A percentile compares a stretch with the other conserved stretches of the same genome.
Evolutionary conservation across 2,888 invertebrate genomes (phyloP).

Genomic region (Drosophila neonasuta): DNA sequence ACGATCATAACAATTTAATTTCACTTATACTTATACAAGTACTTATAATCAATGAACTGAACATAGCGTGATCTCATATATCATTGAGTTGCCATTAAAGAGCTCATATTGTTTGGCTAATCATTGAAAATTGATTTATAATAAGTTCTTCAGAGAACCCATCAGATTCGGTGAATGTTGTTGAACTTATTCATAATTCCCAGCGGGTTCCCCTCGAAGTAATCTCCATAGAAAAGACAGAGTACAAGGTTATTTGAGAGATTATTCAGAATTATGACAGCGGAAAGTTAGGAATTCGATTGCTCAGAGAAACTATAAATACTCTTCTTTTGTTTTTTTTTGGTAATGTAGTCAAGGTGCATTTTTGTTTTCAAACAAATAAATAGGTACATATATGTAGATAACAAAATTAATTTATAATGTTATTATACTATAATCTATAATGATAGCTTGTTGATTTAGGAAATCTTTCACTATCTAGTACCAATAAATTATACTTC

Average conservation of each 20-base stretch:
- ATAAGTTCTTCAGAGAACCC: neutral
- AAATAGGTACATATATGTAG: neutral
- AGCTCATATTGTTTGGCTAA: neutral
- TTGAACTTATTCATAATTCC: neutral
- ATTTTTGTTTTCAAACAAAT: neutral
- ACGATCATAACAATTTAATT: conserved; percentile 20
- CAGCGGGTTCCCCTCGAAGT: conserved; percentile 3
- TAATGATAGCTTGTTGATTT: neutral
- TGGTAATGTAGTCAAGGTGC: neutral
- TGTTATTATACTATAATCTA: neutral
- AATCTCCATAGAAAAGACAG: neutral
- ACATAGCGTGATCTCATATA: neutral
- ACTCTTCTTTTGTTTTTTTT: no score
- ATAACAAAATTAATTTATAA: neutral
- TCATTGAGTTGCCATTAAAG: neutral
- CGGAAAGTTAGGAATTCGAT: neutral
- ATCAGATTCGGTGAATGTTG: neutral
- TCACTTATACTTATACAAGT: neutral
- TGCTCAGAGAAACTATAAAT: neutral
- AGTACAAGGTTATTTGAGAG: neutral
- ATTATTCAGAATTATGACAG: neutral
- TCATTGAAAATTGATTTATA: conserved; percentile 9
- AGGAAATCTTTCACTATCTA: neutral
- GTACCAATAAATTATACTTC: neutral
- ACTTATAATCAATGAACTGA: neutral